Conservation (phyloP, 2,888 invertebrate species). For the Tholera decimalis region DNA sequence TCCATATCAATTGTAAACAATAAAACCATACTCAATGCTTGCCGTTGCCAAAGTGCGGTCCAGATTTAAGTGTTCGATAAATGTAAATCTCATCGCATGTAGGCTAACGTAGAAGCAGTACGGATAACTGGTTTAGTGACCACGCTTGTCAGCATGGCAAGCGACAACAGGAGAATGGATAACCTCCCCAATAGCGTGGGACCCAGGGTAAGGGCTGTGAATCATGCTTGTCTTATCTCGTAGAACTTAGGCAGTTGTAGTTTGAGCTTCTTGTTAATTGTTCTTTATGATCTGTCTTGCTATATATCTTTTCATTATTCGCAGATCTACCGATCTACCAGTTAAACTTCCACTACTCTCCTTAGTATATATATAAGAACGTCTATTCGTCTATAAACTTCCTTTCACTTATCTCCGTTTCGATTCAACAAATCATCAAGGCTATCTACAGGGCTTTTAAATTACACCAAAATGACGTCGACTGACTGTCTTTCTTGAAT, state of each 20-base stretch:
- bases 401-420: constrained; percentile 1
- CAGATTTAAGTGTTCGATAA: constrained; percentile 79
- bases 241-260: constrained; percentile 39
- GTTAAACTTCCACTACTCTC: background rate
- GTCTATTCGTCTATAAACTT: constrained; percentile 27
- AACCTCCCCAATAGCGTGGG: constrained; percentile 89
- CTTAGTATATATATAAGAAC: constrained; percentile 10
- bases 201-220: constrained; percentile 86
- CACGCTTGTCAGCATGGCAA: constrained; percentile 95
- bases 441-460: constrained; percentile 36
- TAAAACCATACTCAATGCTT: constrained; percentile 58
- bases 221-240: constrained; percentile 70
- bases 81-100: constrained; percentile 91
- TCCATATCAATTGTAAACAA: constrained; percentile 64
- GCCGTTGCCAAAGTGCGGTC: constrained; percentile 65
- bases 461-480: constrained; percentile 11
- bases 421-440: constrained; percentile 15
- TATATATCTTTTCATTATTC: constrained; percentile 7
- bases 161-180: constrained; percentile 91
- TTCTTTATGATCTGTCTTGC: constrained; percentile 21
- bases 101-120: constrained; percentile 96
- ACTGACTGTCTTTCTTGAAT: constrained; percentile 18
- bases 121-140: constrained; percentile 96
- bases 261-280: constrained; percentile 28
- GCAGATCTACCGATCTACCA: constrained; percentile 2